Evolutionary conservation across 2,888 invertebrate species (phyloP).

Genomic region (Sialis lutaria): DNA sequence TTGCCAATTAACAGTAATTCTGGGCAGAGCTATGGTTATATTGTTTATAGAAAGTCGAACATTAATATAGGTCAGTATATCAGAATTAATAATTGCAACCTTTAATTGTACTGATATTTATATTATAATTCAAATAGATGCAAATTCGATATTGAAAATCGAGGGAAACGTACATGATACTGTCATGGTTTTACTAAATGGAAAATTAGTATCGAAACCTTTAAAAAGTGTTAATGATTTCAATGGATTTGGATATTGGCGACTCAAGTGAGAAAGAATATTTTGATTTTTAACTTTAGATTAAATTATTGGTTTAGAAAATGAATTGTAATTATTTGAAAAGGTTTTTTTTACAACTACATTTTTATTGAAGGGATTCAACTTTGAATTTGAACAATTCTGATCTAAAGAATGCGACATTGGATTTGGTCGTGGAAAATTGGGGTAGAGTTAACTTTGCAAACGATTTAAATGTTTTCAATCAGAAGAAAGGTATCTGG

Average conservation of each 20-base stretch:
- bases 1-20: slow-evolving; percentile 22
- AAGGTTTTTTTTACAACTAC: not conserved
- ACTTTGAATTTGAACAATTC: slow-evolving; percentile 15
- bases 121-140: slow-evolving; percentile 3
- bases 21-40: slow-evolving; percentile 38
- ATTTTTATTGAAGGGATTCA: slow-evolving; percentile 14
- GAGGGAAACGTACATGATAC: slow-evolving; percentile 29
- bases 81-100: not conserved
- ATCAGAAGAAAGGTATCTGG: slow-evolving; percentile 22
- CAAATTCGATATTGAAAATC: slow-evolving; percentile 19
- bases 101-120: not conserved
- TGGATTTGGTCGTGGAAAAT: slow-evolving; percentile 44
- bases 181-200: slow-evolving; percentile 30
- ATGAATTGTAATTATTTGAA: not conserved
- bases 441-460: slow-evolving; percentile 59
- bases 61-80: slow-evolving; percentile 12
- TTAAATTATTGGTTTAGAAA: not conserved
- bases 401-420: slow-evolving; percentile 15
- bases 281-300: not conserved
- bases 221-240: slow-evolving; percentile 17
- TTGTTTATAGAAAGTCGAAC: slow-evolving; percentile 27
- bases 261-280: slow-evolving; percentile 13
- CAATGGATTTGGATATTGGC: slow-evolving; percentile 26
- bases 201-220: slow-evolving; percentile 21
- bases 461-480: slow-evolving; percentile 20